A percentile compares a stretch with the other conserved stretches of the same genome.
Evolutionary conservation across 2,888 invertebrate genomes (phyloP).

Genomic region (Cephalotes varians): DNA sequence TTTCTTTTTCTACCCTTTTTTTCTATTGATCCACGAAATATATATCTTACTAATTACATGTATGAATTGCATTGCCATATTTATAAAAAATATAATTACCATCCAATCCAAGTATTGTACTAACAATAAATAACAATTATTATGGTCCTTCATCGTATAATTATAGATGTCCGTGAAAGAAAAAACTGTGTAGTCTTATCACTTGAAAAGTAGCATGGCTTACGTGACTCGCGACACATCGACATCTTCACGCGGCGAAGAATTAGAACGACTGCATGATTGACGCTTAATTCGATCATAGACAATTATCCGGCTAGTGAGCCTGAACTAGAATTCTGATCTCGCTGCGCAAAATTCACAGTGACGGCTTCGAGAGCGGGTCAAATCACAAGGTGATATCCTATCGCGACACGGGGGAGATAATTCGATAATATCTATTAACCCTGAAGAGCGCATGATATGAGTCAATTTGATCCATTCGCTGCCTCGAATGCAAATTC

Average conservation of each 20-base stretch:
- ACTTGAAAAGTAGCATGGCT: constrained; percentile 10
- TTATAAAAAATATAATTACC: not conserved
- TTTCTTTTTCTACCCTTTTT: not conserved
- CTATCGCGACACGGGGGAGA: constrained; percentile 32
- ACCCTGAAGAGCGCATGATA: constrained; percentile 19
- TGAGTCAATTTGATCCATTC: constrained; percentile 22
- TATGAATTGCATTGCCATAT: not conserved
- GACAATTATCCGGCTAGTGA: constrained; percentile 41
- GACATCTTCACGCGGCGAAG: constrained; percentile 12
- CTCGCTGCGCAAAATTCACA: constrained; percentile 40
- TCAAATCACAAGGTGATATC: constrained; percentile 42
- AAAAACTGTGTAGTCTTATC: constrained; percentile 7
- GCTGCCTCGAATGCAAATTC: constrained; percentile 20
- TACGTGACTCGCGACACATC: constrained; percentile 42
- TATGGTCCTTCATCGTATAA: not conserved
- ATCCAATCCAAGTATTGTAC: not conserved
- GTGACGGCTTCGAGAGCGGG: constrained; percentile 11
- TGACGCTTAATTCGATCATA: constrained; percentile 45
- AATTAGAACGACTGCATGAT: constrained; percentile 50
- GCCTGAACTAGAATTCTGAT: not conserved
- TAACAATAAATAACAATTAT: not conserved
- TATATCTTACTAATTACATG: not conserved
- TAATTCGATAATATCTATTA: constrained; percentile 53
- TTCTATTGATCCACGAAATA: not conserved
- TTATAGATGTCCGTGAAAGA: not conserved